Evolutionary conservation across 2,797 vertebrate genomes (phyloP).

Genomic region (Sarcophilus harrisii): DNA sequence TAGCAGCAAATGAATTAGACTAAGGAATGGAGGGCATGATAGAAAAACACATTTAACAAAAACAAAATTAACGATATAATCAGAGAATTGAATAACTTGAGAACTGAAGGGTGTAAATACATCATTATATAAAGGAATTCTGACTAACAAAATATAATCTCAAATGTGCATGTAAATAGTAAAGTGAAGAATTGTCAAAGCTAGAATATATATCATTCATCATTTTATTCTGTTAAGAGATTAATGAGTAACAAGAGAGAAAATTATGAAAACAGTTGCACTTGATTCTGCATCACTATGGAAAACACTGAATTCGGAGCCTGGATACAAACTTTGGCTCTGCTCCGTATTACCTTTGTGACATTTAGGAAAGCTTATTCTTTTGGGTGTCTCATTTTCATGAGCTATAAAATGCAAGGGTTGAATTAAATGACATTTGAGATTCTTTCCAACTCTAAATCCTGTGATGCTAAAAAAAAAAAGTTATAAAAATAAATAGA

Average conservation of each 20-base stretch:
- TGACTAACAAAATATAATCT: neutral
- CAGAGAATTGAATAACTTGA: neutral
- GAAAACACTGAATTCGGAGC: neutral
- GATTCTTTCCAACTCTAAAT: neutral
- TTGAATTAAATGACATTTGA: neutral
- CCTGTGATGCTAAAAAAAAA: neutral
- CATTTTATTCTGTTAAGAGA: neutral
- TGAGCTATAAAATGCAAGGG: neutral
- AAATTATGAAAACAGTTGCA: neutral
- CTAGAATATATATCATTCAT: neutral
- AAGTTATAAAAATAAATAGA: neutral
- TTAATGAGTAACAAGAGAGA: neutral
- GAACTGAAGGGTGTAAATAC: neutral
- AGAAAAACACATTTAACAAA: neutral
- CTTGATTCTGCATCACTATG: neutral
- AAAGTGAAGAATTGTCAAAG: neutral
- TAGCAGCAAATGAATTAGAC: neutral
- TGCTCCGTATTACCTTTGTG: neutral
- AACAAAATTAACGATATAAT: neutral
- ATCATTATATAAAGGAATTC: neutral
- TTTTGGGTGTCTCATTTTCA: neutral
- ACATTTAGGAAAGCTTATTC: neutral
- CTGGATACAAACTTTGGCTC: neutral
- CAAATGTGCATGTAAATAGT: neutral
- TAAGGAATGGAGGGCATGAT: neutral